These are phyloP conservation scores for Babyrousa celebensis DNA, from an alignment of 2,797 vertebrate genomes.

Conservation along the genomic window DNA sequence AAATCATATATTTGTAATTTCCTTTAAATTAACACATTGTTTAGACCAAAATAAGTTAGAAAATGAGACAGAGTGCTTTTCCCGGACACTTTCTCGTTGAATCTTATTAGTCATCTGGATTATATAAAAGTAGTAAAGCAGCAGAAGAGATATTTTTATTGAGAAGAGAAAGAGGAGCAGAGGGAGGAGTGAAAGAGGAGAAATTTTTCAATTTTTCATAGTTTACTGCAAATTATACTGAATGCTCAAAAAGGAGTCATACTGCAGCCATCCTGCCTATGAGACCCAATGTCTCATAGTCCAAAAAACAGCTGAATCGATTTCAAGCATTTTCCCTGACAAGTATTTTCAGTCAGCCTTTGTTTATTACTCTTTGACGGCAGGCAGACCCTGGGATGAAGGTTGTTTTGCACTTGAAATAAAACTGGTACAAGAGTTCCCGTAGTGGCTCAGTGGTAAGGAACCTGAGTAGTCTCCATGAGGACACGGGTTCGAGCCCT, in stretches of 20 bases:
- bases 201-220: background rate
- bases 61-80: constrained; percentile 34
- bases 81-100: background rate
- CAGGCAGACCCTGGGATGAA: constrained; percentile 61
- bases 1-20: constrained; percentile 37
- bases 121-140: background rate
- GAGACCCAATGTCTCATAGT: background rate
- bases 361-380: background rate
- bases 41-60: constrained; percentile 63
- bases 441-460: no score
- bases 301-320: constrained; percentile 18
- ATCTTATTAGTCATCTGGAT: constrained; percentile 18
- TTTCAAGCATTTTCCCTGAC: constrained; percentile 57
- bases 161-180: background rate
- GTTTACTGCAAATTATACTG: background rate
- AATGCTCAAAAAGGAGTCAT: rapidly evolving
- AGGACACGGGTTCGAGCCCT: no score
- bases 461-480: no score
- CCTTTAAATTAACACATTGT: background rate
- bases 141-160: background rate
- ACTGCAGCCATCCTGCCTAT: background rate
- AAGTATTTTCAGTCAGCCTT: constrained; percentile 31
- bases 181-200: background rate
- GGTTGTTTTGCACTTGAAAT: constrained; percentile 31
- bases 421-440: constrained; percentile 4